Base-by-base conservation (phyloP, 2,888 invertebrate species). In the Drosophila rellima region DNA sequence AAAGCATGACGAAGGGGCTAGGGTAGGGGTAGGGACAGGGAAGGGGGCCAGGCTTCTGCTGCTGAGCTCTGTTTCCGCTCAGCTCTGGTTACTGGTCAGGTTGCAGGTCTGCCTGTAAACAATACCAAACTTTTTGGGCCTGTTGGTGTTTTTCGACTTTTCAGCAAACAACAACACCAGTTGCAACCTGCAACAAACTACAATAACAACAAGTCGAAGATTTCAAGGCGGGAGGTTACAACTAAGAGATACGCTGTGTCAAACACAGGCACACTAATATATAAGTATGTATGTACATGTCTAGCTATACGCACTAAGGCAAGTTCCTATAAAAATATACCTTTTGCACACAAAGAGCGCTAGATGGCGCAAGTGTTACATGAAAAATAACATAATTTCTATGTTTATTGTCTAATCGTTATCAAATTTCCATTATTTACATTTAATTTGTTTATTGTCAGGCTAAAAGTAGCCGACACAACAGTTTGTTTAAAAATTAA, bases 41-140 rank as follows among this genome's bases (percentile, higher is more conserved):
- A 33, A 1, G 1, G 52, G 18, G 37, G 37, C 13, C 52, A 33
- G 40, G 26, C 26, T 51, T 37, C 65, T 68, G 69, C 29, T 56
- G 18, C 29, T 66, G 64, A 62, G 56, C 52, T 40, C 17, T 35
- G 55, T 20, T 61, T 77, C 78, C 62, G 63, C 68, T 57, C 67
- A 59, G 15, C 23, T 45, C 18, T 26, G 42, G 50, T 59, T 17
- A 48, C 35, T 52, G 60, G 78, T 65, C 66, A 66, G 64, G 65
- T 72, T 70, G 55, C 60, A 54, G 52, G 33, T 50, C 37, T 47
- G 48, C 26, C 39, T 44, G 65, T 47, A 68, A 78, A 70, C 79
- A 70, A 78, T 74, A 62, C 65, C 51, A 50, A 78, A 78, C 62
- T 75, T 79, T 66, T 64, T 40, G 47, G 48, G 51, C 54, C 37